A percentile compares a stretch with the other conserved stretches of the same genome.
Evolutionary conservation across 2,113 vertebrate genomes (phyloP).

Genomic region (Elachura formosa): DNA sequence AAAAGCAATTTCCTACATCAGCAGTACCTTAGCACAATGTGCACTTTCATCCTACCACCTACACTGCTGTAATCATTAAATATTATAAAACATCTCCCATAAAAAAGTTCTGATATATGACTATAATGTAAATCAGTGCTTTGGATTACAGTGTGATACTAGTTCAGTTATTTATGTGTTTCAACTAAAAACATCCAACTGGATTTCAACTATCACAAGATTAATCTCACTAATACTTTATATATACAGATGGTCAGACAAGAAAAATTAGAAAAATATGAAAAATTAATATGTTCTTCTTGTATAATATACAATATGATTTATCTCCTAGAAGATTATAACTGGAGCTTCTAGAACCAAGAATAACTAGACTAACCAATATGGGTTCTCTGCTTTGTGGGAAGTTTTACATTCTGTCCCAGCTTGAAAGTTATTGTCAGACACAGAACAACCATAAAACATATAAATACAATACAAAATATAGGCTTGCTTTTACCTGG

Average conservation of each 20-base stretch:
- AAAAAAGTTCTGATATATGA: constrained; percentile 75
- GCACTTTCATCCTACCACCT: constrained; percentile 64
- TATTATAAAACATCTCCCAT: constrained; percentile 59
- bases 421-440: background rate
- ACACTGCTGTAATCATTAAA: constrained; percentile 63
- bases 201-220: constrained; percentile 83
- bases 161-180: constrained; percentile 80
- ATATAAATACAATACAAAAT: background rate
- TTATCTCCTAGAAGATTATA: constrained; percentile 84
- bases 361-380: constrained; percentile 21
- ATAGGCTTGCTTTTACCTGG: background rate
- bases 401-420: constrained; percentile 19
- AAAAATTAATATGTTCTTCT: constrained; percentile 88
- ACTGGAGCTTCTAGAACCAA: constrained; percentile 78
- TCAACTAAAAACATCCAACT: constrained; percentile 81
- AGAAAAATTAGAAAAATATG: constrained; percentile 91
- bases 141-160: constrained; percentile 82
- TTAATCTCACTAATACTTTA: constrained; percentile 89
- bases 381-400: background rate
- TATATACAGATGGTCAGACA: constrained; percentile 90
- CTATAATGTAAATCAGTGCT: constrained; percentile 78
- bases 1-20: constrained; percentile 77
- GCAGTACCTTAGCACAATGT: constrained; percentile 62
- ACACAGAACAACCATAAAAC: background rate
- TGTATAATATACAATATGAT: constrained; percentile 83